Conservation (phyloP, 2,113 vertebrate species). For the Castor canadensis region DNA sequence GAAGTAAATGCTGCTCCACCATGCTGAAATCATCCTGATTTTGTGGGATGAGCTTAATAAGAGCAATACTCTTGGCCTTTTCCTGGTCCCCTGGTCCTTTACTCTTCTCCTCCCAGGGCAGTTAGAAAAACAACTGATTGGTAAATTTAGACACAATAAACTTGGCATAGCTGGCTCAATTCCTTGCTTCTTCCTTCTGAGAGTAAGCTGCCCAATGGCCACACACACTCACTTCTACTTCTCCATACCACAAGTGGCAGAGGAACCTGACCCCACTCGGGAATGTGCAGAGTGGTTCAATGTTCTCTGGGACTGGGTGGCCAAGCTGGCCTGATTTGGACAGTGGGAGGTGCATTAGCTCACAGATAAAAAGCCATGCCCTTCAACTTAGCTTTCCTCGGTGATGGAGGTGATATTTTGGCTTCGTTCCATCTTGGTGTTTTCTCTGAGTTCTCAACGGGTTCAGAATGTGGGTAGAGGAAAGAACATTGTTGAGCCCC, state of each 20-base stretch:
- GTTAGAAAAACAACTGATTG: background rate
- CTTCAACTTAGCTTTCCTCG: background rate
- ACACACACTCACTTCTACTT: background rate
- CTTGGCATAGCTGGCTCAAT: background rate
- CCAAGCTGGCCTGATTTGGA: background rate
- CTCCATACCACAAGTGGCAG: background rate
- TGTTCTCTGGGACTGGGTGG: background rate
- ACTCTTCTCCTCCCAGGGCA: background rate
- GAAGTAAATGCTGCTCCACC: background rate
- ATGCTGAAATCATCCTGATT: background rate
- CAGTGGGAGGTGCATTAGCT: background rate
- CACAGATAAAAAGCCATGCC: background rate
- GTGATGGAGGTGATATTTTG: background rate
- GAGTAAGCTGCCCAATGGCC: background rate
- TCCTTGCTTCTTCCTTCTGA: background rate
- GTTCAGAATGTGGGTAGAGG: background rate
- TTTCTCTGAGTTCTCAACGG: background rate
- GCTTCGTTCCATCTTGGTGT: background rate
- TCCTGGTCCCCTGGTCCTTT: background rate
- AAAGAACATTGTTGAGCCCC: background rate
- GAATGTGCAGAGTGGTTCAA: background rate
- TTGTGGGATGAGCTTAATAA: background rate
- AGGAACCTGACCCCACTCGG: background rate
- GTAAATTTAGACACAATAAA: background rate
- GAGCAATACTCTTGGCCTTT: background rate